These are phyloP conservation scores for Cephalopterus ornatus DNA, from an alignment of 2,113 vertebrate genomes.

Conservation along the genomic window DNA sequence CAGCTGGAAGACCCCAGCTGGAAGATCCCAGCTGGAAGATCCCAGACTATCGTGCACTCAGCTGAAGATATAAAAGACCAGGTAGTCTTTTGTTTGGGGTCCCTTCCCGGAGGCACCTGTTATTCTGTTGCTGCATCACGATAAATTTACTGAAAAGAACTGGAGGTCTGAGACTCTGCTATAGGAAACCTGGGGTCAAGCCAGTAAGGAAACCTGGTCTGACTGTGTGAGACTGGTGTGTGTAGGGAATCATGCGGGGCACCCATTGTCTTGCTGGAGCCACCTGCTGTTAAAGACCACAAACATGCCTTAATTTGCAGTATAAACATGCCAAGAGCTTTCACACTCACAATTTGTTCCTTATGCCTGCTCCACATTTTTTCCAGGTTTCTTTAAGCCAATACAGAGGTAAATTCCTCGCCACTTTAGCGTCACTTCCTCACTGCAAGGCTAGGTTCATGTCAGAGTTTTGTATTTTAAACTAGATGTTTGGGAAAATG, in stretches of 20 bases:
- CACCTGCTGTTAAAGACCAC: not conserved
- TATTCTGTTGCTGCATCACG: not conserved
- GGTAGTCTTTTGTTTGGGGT: not conserved
- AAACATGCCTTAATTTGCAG: not conserved
- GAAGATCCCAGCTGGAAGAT: not conserved
- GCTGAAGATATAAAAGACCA: not conserved
- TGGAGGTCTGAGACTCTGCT: not conserved
- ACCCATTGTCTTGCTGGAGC: not conserved
- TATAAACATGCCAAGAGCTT: not conserved
- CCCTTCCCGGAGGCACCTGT: not conserved
- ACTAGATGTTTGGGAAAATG: not conserved
- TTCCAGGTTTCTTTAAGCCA: not conserved
- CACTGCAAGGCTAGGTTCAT: not conserved
- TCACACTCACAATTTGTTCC: not conserved
- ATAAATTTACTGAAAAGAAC: not conserved
- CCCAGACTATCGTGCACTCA: fast-evolving
- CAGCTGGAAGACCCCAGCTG: not conserved
- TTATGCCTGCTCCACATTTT: not conserved
- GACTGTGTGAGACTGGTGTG: too few species aligned
- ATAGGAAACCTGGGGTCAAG: fast-evolving
- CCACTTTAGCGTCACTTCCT: not conserved
- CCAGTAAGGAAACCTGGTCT: not conserved
- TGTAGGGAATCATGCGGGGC: not conserved
- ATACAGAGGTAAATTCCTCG: not conserved
- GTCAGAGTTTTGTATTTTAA: not conserved